A percentile compares a stretch with the other conserved stretches of the same genome.
Evolutionary conservation across 2,797 vertebrate genomes (phyloP).

Genomic region (Numenius phaeopus): DNA sequence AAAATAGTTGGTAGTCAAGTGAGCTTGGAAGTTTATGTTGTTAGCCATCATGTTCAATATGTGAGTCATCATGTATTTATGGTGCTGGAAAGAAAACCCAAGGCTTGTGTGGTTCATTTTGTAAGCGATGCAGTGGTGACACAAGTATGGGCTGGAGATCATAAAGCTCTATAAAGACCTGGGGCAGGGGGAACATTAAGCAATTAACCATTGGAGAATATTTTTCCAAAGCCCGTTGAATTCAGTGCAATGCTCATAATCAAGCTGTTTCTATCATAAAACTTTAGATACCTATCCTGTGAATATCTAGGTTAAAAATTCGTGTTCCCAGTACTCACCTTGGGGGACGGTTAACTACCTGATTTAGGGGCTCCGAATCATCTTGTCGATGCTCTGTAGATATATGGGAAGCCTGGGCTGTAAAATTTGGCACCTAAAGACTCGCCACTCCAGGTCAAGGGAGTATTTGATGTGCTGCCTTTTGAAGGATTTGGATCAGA

Average conservation of each 20-base stretch:
- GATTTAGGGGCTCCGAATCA: not conserved
- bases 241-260: not conserved
- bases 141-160: not conserved
- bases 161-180: not conserved
- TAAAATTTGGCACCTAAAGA: not conserved
- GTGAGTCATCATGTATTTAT: not conserved
- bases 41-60: not conserved
- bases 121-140: not conserved
- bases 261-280: not conserved
- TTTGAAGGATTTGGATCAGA: not conserved
- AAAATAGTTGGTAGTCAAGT: not conserved
- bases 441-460: accelerated
- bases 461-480: accelerated
- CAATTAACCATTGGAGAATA: not conserved
- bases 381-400: not conserved
- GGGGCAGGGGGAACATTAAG: accelerated
- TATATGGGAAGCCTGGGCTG: not conserved
- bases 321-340: not conserved
- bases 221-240: not conserved
- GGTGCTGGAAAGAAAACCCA: not conserved
- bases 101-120: not conserved
- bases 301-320: not conserved
- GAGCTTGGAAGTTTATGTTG: not conserved
- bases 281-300: not conserved
- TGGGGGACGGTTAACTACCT: not conserved